Percentiles rank a stretch among this genome's conserved stretches.
These are phyloP conservation scores for Anarrhichthys ocellatus DNA, from an alignment of 2,113 vertebrate genomes.

Conservation along the genomic window DNA sequence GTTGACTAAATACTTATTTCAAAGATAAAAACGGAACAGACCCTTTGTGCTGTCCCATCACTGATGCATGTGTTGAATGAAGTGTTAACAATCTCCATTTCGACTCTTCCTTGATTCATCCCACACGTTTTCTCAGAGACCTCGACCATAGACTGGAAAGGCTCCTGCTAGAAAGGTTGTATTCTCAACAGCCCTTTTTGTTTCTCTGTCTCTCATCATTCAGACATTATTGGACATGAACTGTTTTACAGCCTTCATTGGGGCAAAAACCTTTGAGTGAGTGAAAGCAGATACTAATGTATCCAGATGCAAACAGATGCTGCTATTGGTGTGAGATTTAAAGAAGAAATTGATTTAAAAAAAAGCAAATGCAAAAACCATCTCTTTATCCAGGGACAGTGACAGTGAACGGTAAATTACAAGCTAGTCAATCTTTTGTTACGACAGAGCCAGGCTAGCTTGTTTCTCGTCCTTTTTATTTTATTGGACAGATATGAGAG, in stretches of 20 bases:
- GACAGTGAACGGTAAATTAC: not conserved
- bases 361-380: not conserved
- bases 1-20: conserved; percentile 48
- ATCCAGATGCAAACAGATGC: not conserved
- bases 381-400: not conserved
- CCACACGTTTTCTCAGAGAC: conserved; percentile 51
- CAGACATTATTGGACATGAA: conserved; percentile 12
- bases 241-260: not conserved
- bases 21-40: conserved; percentile 53
- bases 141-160: conserved; percentile 31
- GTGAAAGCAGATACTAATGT: conserved; percentile 22
- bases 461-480: not conserved
- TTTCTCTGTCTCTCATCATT: conserved; percentile 23
- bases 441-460: not conserved
- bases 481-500: too few relatives aligned
- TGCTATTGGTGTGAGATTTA: not conserved
- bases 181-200: conserved; percentile 18
- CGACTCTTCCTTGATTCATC: conserved; percentile 41
- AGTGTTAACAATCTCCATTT: conserved; percentile 10
- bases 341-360: not conserved
- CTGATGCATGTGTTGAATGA: conserved; percentile 30
- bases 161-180: conserved; percentile 28
- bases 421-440: not conserved
- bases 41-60: conserved; percentile 21
- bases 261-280: not conserved